Percentiles rank a stretch among this genome's conserved stretches.
phyloP scores from a whole-genome alignment of 2,888 invertebrate genomes.

The Augochlorella aurata region DNA sequence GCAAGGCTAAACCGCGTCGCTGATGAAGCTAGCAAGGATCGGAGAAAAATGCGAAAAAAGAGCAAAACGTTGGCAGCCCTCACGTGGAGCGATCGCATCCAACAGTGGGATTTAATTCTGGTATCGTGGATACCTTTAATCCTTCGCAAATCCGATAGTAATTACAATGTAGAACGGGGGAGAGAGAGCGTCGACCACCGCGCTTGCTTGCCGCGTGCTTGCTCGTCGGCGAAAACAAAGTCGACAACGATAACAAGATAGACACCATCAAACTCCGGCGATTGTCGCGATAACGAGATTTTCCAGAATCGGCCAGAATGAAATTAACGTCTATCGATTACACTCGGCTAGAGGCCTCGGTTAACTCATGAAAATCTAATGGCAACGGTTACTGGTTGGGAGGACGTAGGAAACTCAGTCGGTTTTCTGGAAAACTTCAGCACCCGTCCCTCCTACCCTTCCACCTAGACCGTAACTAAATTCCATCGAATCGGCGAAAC shows the following conservation, averaged over 20 bases:
- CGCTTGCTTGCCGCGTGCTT: neutral
- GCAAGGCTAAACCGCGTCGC: too few species aligned
- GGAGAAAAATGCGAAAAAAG: neutral
- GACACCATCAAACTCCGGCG: constrained; percentile 25
- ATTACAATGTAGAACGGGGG: constrained; percentile 6
- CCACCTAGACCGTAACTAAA: constrained; percentile 44
- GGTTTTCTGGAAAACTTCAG: constrained; percentile 51
- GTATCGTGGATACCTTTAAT: neutral
- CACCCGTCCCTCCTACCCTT: fast-evolving
- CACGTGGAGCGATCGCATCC: neutral
- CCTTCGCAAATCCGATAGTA: constrained; percentile 1
- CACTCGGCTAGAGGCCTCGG: constrained; percentile 40
- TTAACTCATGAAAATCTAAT: constrained; percentile 59
- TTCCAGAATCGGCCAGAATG: constrained; percentile 37
- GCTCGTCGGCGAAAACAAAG: constrained; percentile 35
- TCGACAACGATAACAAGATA: constrained; percentile 41
- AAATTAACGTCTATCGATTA: constrained; percentile 60
- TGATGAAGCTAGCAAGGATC: neutral
- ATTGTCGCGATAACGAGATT: constrained; percentile 51
- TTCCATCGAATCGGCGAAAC: constrained; percentile 60
- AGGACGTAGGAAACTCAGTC: constrained; percentile 5
- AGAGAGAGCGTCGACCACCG: neutral
- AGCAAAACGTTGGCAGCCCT: neutral
- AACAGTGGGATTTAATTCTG: neutral
- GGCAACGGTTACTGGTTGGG: constrained; percentile 25